Percentiles rank a stretch among this genome's conserved stretches.
These are phyloP conservation scores for Spongilla lacustris DNA, from an alignment of 37 sponge, comb jelly and placozoan genomes.

Conservation along the genomic window DNA sequence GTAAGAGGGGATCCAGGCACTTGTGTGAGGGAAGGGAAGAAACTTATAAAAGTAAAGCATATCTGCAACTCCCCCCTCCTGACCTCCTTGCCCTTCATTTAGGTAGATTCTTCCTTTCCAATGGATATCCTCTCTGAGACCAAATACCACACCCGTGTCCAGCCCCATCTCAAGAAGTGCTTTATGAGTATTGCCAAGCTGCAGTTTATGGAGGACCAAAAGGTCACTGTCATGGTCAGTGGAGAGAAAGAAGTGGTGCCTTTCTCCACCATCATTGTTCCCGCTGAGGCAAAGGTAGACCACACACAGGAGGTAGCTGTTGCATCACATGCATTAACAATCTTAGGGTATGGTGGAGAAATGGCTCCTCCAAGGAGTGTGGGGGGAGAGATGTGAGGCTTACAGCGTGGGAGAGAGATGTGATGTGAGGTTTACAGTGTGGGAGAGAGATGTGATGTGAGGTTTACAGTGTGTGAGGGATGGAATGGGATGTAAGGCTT, in stretches of 20 bases:
- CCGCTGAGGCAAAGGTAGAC: conserved; percentile 91
- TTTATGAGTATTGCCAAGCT: conserved; percentile 94
- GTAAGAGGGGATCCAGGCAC: too few relatives aligned
- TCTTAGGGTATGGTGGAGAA: conserved; percentile 98
- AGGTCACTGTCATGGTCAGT: conserved; percentile 92
- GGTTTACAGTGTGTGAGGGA: too few relatives aligned
- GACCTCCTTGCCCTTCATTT: neutral
- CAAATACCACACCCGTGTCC: conserved; percentile 92
- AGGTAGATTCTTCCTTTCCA: conserved; percentile 95
- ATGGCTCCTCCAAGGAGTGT: conserved; percentile 96
- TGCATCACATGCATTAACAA: too few relatives aligned
- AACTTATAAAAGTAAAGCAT: too few relatives aligned
- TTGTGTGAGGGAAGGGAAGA: too few relatives aligned
- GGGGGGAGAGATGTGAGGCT: too few relatives aligned
- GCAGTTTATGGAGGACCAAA: conserved; percentile 91
- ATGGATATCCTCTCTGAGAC: conserved; percentile 97
- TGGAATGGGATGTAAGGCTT: too few relatives aligned
- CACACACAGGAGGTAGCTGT: neutral
- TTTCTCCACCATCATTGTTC: conserved; percentile 83
- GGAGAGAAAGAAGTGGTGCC: conserved; percentile 94
- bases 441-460: too few relatives aligned
- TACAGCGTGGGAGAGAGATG: too few relatives aligned
- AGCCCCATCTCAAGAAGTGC: conserved; percentile 97
- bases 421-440: too few relatives aligned
- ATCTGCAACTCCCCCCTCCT: neutral